phyloP scores from a whole-genome alignment of 2,888 invertebrate species.

The Callosobruchus maculatus region DNA sequence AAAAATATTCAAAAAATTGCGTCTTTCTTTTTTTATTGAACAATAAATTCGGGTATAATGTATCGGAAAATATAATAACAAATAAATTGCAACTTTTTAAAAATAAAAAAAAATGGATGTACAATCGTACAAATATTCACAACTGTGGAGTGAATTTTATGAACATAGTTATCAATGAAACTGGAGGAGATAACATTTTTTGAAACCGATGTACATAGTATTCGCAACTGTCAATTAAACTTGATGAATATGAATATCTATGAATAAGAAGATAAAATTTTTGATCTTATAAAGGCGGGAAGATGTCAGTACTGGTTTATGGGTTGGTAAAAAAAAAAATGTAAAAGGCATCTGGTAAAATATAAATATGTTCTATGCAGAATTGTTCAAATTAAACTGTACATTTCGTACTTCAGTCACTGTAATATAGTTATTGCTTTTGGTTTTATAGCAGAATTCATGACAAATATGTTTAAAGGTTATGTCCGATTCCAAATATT shows the following conservation, averaged over 20 bases:
- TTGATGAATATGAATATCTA: neutral
- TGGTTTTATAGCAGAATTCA: neutral
- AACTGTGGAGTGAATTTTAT: too few species aligned
- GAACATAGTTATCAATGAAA: too few species aligned
- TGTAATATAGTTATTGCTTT: neutral
- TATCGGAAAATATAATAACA: neutral
- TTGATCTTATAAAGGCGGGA: neutral
- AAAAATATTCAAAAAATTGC: neutral
- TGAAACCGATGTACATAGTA: neutral
- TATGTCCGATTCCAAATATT: too few species aligned
- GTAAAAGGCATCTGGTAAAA: too few species aligned
- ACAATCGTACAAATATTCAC: too few species aligned
- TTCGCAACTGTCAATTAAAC: neutral
- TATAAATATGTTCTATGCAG: too few species aligned
- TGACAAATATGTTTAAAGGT: neutral
- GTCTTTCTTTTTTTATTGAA: neutral
- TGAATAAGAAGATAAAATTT: neutral
- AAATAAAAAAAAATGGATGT: neutral
- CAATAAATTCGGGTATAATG: neutral
- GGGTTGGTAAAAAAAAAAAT: neutral
- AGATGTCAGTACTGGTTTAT: neutral
- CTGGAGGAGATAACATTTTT: too few species aligned
- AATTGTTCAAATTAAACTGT: neutral
- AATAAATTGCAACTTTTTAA: neutral
- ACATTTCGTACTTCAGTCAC: neutral